These are phyloP conservation scores for Penaeus monodon DNA, from an alignment of 2,888 invertebrate species.

Conservation along the genomic window DNA sequence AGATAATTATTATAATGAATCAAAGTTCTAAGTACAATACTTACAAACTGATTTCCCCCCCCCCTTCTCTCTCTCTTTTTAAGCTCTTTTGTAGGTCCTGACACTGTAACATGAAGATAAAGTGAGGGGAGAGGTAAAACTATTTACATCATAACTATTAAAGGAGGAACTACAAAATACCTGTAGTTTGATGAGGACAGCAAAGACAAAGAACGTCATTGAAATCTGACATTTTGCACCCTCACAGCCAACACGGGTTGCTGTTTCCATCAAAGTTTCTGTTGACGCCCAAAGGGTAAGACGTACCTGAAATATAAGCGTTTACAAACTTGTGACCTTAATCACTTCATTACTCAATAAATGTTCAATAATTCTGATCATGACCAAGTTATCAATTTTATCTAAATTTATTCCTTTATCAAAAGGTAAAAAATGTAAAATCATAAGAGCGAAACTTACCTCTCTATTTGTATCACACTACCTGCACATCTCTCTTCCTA, in stretches of 20 bases:
- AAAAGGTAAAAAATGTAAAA: neutral
- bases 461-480: slow-evolving; percentile 87
- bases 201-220: slow-evolving; percentile 74
- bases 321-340: no score
- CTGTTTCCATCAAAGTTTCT: slow-evolving; percentile 82
- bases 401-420: no score
- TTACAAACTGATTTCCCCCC: no score
- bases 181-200: slow-evolving; percentile 70
- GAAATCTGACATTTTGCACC: slow-evolving; percentile 88
- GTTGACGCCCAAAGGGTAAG: slow-evolving; percentile 95
- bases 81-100: no score
- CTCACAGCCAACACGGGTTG: slow-evolving; percentile 88
- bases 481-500: slow-evolving; percentile 86
- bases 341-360: no score
- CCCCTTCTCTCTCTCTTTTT: no score
- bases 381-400: no score
- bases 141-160: no score
- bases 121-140: no score
- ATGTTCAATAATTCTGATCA: no score
- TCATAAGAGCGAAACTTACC: slow-evolving; percentile 69
- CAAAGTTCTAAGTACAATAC: no score
- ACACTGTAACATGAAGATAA: no score
- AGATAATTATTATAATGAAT: neutral
- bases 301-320: slow-evolving; percentile 66
- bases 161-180: slow-evolving; percentile 31